Evolutionary conservation across 2,113 vertebrate species (phyloP), one percentile per base, ranked within the genome.

Genomic region (Oryzias woworae): DNA sequence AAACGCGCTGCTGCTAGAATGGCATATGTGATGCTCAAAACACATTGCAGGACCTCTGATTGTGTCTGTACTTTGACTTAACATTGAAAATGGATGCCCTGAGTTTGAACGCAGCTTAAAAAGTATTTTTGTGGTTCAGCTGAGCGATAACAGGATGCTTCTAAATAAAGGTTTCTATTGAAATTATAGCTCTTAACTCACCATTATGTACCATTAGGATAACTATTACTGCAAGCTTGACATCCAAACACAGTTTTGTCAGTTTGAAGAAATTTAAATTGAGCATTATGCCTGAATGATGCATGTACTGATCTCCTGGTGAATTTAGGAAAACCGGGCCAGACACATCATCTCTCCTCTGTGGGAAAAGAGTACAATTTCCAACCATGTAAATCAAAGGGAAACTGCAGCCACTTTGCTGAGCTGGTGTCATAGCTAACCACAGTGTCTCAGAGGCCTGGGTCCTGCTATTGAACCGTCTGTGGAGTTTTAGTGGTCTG

Each of bases 401-500:
- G 78, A 84, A 85, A 77, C 75, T 85, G 83, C 87, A 85, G 87
- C 84, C 84, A 87, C 83, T 87, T 73, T 80, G 81, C 75, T 88
- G 75, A 57, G 80, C 86, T 83, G 82, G 80, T 75, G 82, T 77
- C 85, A 80, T 61, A 84, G 78, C 80, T 81, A 69, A 73, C 84
- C 87, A 82, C 80, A 73, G 74, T 77, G 78, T 81, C 78, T 88
- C 48, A 56, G 79, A 85, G 84, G 77, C 85, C 82, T 78, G 17
- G 45, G 81, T 73, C 60, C 53, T 69, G 57, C 74, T 90, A 91
- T 91, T 88, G 90, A 92, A 91, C 85, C 82, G 84, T 88, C 77
- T 85, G 86, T 85, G 84, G 78, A 88, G 88, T 89, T 89, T 88
- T 90, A 88, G 70, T 82, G 85, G 88, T 88, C 20, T 90, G 77